These are phyloP conservation scores for Barbus barbus DNA, from an alignment of 2,113 vertebrate genomes.

Conservation along the genomic window DNA sequence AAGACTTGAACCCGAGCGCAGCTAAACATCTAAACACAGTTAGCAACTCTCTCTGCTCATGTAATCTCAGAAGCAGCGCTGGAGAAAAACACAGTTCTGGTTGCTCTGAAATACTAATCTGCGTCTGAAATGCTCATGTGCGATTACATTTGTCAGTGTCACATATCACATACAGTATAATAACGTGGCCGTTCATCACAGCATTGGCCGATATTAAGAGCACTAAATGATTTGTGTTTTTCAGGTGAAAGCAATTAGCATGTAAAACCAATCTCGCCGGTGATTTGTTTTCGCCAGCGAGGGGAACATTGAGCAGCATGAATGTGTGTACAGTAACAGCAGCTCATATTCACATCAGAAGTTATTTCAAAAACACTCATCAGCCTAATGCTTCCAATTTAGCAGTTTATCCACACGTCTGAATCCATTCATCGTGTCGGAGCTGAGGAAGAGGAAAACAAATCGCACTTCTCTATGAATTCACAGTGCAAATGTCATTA, in stretches of 20 bases:
- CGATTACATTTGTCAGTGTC: slow-evolving; percentile 21
- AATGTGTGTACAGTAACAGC: background rate
- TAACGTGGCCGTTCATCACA: background rate
- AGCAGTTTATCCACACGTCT: background rate
- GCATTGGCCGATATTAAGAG: background rate
- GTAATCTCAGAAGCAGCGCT: too few species aligned
- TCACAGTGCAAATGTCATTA: background rate
- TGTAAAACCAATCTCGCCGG: slow-evolving; percentile 34
- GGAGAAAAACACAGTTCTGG: background rate
- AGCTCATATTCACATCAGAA: background rate
- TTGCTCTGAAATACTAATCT: background rate
- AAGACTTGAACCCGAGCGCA: background rate
- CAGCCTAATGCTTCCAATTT: background rate
- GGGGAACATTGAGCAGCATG: background rate
- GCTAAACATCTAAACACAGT: slow-evolving; percentile 20
- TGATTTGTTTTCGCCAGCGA: slow-evolving; percentile 1
- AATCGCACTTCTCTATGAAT: background rate
- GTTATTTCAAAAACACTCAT: too few species aligned
- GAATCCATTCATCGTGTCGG: background rate
- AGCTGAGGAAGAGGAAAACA: too few species aligned
- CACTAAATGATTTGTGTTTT: slow-evolving; percentile 7
- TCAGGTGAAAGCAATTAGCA: slow-evolving; percentile 22
- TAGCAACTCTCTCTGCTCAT: too few species aligned
- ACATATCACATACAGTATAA: slow-evolving; percentile 3
- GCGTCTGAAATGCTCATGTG: too few species aligned